Percentiles rank a stretch among this genome's conserved stretches.
Evolutionary conservation across 2,888 invertebrate species (phyloP).

Genomic region (Drosophila prolongata): DNA sequence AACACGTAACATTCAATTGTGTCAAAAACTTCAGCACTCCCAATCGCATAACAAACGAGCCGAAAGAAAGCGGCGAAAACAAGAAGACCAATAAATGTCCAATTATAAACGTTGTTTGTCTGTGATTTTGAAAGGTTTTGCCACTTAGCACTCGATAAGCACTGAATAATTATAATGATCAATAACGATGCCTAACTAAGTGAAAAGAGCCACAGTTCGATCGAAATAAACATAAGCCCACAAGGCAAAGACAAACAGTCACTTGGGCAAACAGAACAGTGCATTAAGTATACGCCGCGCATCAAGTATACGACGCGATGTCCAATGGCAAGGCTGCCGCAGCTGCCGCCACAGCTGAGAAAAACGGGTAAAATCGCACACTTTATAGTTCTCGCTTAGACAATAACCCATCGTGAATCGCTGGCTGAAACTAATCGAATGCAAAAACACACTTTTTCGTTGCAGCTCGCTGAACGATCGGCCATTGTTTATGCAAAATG

Average conservation of each 20-base stretch:
- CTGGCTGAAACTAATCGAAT: constrained; percentile 24
- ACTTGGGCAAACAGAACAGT: constrained; percentile 19
- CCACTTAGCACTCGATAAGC: constrained; percentile 35
- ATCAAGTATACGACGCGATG: constrained; percentile 59
- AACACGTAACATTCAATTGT: constrained; percentile 58
- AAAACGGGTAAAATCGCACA: constrained; percentile 65
- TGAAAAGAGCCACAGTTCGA: constrained; percentile 7
- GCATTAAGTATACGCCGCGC: constrained; percentile 16
- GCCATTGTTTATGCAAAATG: constrained; percentile 82
- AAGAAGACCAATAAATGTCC: constrained; percentile 35
- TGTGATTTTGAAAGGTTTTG: constrained; percentile 38
- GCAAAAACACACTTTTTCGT: constrained; percentile 20
- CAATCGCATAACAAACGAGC: constrained; percentile 49
- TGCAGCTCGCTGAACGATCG: constrained; percentile 79
- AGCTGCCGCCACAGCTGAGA: constrained; percentile 50
- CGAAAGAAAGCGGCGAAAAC: constrained; percentile 37
- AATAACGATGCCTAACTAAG: constrained; percentile 23
- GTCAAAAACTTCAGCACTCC: constrained; percentile 41
- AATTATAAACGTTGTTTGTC: constrained; percentile 35
- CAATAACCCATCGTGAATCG: constrained; percentile 30
- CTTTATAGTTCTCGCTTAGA: constrained; percentile 11
- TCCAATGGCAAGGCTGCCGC: constrained; percentile 58
- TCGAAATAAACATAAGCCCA: background rate
- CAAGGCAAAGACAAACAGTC: constrained; percentile 16
- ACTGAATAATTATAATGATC: constrained; percentile 25